A percentile compares a stretch with the other conserved stretches of the same genome.
These are phyloP conservation scores for Ochotona curzoniae DNA, from an alignment of 2,113 vertebrate species.

Conservation along the genomic window DNA sequence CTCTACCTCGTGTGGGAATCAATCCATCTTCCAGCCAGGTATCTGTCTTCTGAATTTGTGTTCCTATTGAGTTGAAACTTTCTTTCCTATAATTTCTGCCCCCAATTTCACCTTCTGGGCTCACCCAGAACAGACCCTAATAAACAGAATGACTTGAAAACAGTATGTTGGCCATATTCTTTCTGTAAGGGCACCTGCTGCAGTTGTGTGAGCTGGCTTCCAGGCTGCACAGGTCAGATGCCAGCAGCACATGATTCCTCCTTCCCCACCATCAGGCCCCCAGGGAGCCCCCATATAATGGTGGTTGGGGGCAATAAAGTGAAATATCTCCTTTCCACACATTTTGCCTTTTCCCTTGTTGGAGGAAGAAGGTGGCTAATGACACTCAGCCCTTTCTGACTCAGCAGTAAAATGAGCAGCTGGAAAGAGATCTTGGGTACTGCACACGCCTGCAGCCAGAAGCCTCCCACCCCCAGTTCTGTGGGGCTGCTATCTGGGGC, in stretches of 20 bases:
- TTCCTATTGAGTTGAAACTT: neutral
- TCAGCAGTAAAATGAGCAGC: slow-evolving; percentile 74
- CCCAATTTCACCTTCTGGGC: neutral
- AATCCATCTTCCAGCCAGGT: neutral
- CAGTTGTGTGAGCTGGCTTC: neutral
- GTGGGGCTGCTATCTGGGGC: neutral
- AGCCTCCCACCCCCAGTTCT: neutral
- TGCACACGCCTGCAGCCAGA: neutral
- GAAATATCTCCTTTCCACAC: slow-evolving; percentile 69
- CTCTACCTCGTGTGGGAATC: neutral
- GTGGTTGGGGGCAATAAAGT: slow-evolving; percentile 68
- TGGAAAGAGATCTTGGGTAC: slow-evolving; percentile 50
- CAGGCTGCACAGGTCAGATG: neutral
- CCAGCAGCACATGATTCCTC: neutral
- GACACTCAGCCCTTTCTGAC: slow-evolving; percentile 73
- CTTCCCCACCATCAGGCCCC: neutral
- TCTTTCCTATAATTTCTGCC: neutral
- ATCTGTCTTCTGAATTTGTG: neutral
- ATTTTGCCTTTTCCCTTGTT: slow-evolving; percentile 75
- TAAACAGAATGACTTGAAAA: neutral
- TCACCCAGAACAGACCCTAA: neutral
- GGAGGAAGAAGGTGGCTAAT: slow-evolving; percentile 68
- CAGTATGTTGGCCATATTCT: neutral
- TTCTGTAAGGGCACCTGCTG: neutral
- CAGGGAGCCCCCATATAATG: neutral